phyloP scores from a whole-genome alignment of 2,888 invertebrate species.

The Laothoe populi region DNA sequence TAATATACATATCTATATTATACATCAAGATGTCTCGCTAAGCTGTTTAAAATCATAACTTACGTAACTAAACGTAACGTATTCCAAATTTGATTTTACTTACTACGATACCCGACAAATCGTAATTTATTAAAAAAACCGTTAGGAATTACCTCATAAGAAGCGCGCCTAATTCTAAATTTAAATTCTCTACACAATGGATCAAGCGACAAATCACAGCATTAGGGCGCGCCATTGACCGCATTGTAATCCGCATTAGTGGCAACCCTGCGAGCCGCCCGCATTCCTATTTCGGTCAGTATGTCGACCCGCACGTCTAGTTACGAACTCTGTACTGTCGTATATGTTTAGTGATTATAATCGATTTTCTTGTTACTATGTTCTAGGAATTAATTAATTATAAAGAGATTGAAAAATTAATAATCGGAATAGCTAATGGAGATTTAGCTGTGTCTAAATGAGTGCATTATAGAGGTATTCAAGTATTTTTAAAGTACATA shows the following conservation, averaged over 20 bases:
- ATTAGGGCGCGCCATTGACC: slow-evolving; percentile 18
- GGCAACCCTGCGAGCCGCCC: slow-evolving; percentile 23
- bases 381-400: background rate
- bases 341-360: background rate
- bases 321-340: slow-evolving; percentile 14
- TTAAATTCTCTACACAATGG: slow-evolving; percentile 10
- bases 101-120: background rate
- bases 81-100: background rate
- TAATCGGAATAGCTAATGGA: too few relatives aligned
- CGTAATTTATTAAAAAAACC: background rate
- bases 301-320: slow-evolving; percentile 26
- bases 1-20: too few relatives aligned
- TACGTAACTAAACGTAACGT: background rate
- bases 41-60: too few relatives aligned
- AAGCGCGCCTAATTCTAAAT: slow-evolving; percentile 10
- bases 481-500: too few relatives aligned
- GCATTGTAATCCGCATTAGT: slow-evolving; percentile 21
- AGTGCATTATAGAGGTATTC: too few relatives aligned
- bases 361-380: background rate
- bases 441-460: too few relatives aligned
- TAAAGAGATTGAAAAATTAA: too few relatives aligned
- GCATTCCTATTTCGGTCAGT: slow-evolving; percentile 34
- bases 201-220: slow-evolving; percentile 10
- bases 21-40: too few relatives aligned
- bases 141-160: background rate